These are phyloP conservation scores for Dromius quadrimaculatus DNA, from an alignment of 2,888 invertebrate genomes.

Conservation along the genomic window DNA sequence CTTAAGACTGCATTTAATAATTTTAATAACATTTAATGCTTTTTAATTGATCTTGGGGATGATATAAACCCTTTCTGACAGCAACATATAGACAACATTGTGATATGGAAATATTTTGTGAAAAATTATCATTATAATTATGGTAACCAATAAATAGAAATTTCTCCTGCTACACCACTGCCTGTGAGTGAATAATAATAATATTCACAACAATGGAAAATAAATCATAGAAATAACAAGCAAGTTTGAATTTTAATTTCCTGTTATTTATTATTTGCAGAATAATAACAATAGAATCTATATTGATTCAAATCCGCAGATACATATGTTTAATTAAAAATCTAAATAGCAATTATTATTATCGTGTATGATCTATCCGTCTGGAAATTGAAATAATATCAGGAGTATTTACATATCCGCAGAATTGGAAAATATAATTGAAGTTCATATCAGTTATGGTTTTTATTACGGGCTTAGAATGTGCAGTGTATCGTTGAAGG, in stretches of 20 bases:
- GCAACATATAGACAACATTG: no score
- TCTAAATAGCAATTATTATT: conserved; percentile 27
- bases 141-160: no score
- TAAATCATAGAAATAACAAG: conserved; percentile 29
- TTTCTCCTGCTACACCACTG: no score
- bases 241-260: conserved; percentile 30
- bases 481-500: no score
- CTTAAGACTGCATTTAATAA: no score
- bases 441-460: conserved; percentile 23
- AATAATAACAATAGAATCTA: conserved; percentile 21
- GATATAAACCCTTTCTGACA: no score
- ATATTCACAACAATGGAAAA: conserved; percentile 19
- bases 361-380: conserved; percentile 5
- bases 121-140: no score
- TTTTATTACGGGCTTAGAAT: conserved; percentile 22
- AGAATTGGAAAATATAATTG: not conserved
- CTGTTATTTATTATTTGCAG: conserved; percentile 32
- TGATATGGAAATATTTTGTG: no score
- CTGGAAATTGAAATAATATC: not conserved
- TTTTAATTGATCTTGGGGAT: no score
- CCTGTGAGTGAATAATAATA: no score
- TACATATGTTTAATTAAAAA: conserved; percentile 15
- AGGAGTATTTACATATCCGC: no score
- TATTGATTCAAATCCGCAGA: conserved; percentile 8
- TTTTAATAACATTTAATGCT: no score